phyloP scores from a whole-genome alignment of 2,797 vertebrate genomes.

The Peromyscus melanophrys region DNA sequence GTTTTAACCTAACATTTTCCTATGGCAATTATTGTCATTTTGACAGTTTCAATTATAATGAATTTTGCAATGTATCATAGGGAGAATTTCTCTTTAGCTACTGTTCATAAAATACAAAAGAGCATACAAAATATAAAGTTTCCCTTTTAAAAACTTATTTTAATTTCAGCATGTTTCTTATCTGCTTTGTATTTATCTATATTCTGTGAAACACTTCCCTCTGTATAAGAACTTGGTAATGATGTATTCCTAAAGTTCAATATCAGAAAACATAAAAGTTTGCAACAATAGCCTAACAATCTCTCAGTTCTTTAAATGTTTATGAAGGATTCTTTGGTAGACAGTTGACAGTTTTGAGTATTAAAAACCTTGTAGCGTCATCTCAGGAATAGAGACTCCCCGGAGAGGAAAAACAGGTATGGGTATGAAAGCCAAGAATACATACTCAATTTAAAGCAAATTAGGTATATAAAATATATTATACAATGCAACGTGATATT shows the following conservation, averaged over 20 bases:
- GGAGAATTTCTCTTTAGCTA: not conserved
- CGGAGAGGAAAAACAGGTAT: not conserved
- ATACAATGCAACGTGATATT: not conserved
- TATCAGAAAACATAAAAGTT: slow-evolving; percentile 1
- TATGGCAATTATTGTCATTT: not conserved
- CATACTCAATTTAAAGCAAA: not conserved
- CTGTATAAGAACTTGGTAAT: not conserved
- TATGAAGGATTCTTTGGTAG: not conserved
- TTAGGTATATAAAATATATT: not conserved
- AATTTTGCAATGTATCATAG: not conserved
- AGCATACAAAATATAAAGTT: not conserved
- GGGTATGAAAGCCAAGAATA: not conserved
- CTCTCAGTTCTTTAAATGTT: not conserved
- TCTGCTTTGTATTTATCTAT: not conserved
- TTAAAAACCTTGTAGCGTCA: not conserved
- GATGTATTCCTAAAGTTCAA: not conserved
- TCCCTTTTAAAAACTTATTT: slow-evolving; percentile 12
- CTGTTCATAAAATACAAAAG: not conserved
- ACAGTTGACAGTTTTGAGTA: not conserved
- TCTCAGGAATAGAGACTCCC: not conserved
- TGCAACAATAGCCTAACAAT: not conserved
- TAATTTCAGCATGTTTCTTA: not conserved
- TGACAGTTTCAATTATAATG: not conserved
- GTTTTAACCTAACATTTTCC: not conserved
- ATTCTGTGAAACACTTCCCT: not conserved